phyloP scores from a whole-genome alignment of 1,140 invertebrate genomes.

The Drosophila sechellia region DNA sequence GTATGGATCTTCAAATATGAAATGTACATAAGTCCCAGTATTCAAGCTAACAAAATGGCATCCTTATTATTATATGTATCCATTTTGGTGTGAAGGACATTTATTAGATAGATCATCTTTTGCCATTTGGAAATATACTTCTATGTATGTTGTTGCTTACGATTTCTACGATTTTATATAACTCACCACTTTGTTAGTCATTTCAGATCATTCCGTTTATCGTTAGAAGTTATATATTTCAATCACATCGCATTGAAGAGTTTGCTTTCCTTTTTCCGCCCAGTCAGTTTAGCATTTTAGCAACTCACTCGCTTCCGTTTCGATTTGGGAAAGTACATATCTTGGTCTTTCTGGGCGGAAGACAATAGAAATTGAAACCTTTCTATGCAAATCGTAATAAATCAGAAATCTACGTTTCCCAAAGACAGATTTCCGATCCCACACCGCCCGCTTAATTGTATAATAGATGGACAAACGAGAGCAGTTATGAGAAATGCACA shows the following conservation, averaged over 20 bases:
- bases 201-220: too few relatives aligned
- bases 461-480: slow-evolving; percentile 20
- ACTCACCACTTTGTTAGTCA: too few relatives aligned
- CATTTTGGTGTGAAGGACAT: too few relatives aligned
- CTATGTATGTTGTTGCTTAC: too few relatives aligned
- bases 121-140: too few relatives aligned
- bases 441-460: slow-evolving; percentile 4
- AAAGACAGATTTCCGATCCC: slow-evolving; percentile 14
- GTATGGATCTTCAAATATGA: too few relatives aligned
- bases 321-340: slow-evolving; percentile 30
- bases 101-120: too few relatives aligned
- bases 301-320: slow-evolving; percentile 42
- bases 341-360: neutral
- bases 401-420: slow-evolving; percentile 23
- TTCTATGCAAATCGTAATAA: slow-evolving; percentile 33
- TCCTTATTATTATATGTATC: too few relatives aligned
- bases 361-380: slow-evolving; percentile 14
- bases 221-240: too few relatives aligned
- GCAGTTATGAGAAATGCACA: slow-evolving; percentile 18
- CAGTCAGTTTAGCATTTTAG: slow-evolving; percentile 10
- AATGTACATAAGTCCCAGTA: too few relatives aligned
- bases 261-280: slow-evolving; percentile 12
- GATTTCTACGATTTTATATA: too few relatives aligned
- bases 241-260: neutral
- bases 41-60: too few relatives aligned